phyloP scores from a whole-genome alignment of 92 coral and sea anemone species.

The Plumapathes pennacea region DNA sequence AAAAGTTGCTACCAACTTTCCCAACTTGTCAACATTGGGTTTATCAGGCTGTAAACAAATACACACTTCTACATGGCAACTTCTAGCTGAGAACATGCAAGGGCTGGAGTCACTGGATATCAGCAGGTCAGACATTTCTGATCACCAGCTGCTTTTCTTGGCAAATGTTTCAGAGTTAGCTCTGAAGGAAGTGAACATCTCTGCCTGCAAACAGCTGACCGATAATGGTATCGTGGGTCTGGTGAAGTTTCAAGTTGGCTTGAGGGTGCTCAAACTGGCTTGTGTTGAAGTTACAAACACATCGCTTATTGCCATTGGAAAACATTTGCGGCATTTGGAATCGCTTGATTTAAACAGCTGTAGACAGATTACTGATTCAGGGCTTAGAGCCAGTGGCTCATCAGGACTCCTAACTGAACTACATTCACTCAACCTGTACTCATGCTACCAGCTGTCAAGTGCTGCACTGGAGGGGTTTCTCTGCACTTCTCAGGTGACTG shows the following conservation, averaged over 20 bases:
- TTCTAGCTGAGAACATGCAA: constrained; percentile 36
- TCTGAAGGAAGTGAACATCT: constrained; percentile 53
- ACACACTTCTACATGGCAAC: constrained; percentile 51
- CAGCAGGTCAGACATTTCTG: constrained; percentile 80
- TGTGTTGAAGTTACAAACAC: constrained; percentile 78
- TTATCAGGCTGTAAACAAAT: constrained; percentile 76
- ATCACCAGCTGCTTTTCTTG: constrained; percentile 63
- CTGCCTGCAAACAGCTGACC: constrained; percentile 82
- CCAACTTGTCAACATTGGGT: constrained; percentile 34
- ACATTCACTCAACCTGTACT: constrained; percentile 64
- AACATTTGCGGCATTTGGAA: constrained; percentile 51
- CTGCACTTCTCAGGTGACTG: constrained; percentile 38
- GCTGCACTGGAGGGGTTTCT: constrained; percentile 58
- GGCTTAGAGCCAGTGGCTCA: constrained; percentile 43
- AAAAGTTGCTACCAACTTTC: constrained; percentile 44
- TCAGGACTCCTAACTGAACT: constrained; percentile 31
- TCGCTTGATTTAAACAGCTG: constrained; percentile 79
- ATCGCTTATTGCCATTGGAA: constrained; percentile 58
- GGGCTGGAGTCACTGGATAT: constrained; percentile 59
- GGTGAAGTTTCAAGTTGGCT: constrained; percentile 59
- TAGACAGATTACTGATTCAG: constrained; percentile 75
- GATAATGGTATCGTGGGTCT: constrained; percentile 75
- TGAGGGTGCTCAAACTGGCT: constrained; percentile 58
- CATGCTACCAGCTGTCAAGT: constrained; percentile 76
- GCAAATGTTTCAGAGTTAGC: constrained; percentile 55